Evolutionary conservation across 2,113 vertebrate genomes (phyloP), one percentile per base, ranked within the genome.

Genomic region (Phainopepla nitens): DNA sequence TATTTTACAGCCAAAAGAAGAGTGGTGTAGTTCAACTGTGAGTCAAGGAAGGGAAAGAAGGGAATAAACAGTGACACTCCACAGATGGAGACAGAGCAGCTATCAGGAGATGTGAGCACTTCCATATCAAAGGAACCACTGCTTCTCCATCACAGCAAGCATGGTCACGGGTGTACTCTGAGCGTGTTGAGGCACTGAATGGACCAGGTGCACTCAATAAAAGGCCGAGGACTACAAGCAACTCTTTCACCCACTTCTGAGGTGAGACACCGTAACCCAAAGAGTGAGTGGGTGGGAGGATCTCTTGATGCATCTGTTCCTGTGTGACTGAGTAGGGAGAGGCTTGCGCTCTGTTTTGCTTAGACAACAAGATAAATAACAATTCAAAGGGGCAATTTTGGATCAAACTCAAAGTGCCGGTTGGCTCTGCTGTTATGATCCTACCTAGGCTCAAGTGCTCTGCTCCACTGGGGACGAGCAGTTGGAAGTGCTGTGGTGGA

Each of bases 391-490:
- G 49, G 61, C 19, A 7, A 23, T 47, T 89, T 57, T 60, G 71
- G 62, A 49, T 68, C 56, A 35, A 42, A 68, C 53, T 39, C 36
- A 2, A 65, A 51, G 57, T 31, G 18, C 39, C 23, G 4, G 35
- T 78, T 36, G 2, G 24, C 68, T 70, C 23, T 80, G 71, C 91
- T 33, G 0, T 49, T 44, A 50, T n/a, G 42, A 21, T 13, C 51
- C 82, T 22, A 4, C 6, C 69, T 5, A 13, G 53, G 66, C 17
- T 23, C 3, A 6, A 50, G 70, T 6, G 24, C 51, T 51, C 41
- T 5, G 50, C n/a, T 5, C 47, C 0, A 1, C 60, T 41, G 4
- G 5, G 70, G 23, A 69, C 0, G 0, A 22, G 71, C 16, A 19
- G 41, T 41, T 51, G 72, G 69, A 45, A 65, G 27, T 18, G 50